Conservation (phyloP, 2,113 vertebrate species). For the Sylvilagus bachmani region DNA sequence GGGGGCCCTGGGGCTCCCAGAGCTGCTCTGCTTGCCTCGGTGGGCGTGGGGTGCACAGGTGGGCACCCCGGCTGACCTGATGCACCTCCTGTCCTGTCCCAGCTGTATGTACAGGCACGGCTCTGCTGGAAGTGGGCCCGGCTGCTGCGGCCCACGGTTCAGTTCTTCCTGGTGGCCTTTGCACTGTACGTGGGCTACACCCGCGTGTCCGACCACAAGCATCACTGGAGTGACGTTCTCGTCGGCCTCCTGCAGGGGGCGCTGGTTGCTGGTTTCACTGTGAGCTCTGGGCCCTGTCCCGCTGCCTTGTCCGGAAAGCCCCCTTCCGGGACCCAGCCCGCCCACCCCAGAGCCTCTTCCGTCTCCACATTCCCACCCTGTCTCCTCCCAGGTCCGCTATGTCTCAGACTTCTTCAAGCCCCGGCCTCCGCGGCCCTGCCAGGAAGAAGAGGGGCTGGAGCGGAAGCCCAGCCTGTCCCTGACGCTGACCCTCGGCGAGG, state of each 20-base stretch:
- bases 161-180: slow-evolving; percentile 96
- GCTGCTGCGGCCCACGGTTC: slow-evolving; percentile 95
- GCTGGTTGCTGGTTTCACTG: slow-evolving; percentile 92
- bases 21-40: not conserved
- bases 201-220: slow-evolving; percentile 96
- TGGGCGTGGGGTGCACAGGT: fast-evolving
- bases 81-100: not conserved
- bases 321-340: too few relatives aligned
- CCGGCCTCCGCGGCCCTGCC: slow-evolving; percentile 84
- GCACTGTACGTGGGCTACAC: slow-evolving; percentile 98
- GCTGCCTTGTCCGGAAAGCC: not conserved
- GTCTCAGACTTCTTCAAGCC: slow-evolving; percentile 96
- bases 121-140: slow-evolving; percentile 94
- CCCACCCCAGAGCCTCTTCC: too few relatives aligned
- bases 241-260: slow-evolving; percentile 96
- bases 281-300: slow-evolving; percentile 81
- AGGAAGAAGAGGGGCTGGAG: slow-evolving; percentile 85
- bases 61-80: not conserved
- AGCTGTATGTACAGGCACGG: slow-evolving; percentile 96
- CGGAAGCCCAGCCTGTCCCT: slow-evolving; percentile 92
- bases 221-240: slow-evolving; percentile 98
- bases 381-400: slow-evolving; percentile 89
- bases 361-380: fast-evolving
- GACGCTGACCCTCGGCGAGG: slow-evolving; percentile 87
- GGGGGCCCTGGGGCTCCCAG: fast-evolving